A percentile compares a stretch with the other conserved stretches of the same genome.
Conservation (phyloP, 2,797 vertebrate species). For the Garrulus glandarius region DNA sequence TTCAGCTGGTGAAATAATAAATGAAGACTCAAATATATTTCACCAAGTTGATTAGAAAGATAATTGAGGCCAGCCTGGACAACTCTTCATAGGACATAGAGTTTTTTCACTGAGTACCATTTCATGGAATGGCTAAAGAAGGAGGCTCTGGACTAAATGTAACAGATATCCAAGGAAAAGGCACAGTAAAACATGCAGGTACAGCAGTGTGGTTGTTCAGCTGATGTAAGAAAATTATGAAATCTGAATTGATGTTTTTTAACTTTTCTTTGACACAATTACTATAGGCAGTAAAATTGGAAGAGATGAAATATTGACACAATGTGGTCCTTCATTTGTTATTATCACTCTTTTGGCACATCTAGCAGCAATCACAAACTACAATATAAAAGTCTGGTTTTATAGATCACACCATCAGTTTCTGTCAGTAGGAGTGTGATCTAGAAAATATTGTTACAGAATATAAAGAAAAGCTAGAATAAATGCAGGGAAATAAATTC, state of each 20-base stretch:
- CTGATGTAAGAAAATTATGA: background rate
- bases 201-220: background rate
- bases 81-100: background rate
- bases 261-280: background rate
- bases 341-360: background rate
- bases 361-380: background rate
- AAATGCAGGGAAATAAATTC: background rate
- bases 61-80: background rate
- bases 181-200: background rate
- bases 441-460: background rate
- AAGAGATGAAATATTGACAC: background rate
- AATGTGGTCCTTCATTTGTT: background rate
- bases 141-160: background rate
- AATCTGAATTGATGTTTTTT: background rate
- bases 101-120: background rate
- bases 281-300: background rate
- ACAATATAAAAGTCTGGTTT: background rate
- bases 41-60: background rate
- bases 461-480: background rate
- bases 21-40: background rate
- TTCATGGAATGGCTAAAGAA: background rate
- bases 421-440: background rate
- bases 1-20: background rate
- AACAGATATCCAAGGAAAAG: background rate
- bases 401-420: background rate